Evolutionary conservation across 1,140 invertebrate genomes (phyloP).

Genomic region (Tetramorium parvispinum): DNA sequence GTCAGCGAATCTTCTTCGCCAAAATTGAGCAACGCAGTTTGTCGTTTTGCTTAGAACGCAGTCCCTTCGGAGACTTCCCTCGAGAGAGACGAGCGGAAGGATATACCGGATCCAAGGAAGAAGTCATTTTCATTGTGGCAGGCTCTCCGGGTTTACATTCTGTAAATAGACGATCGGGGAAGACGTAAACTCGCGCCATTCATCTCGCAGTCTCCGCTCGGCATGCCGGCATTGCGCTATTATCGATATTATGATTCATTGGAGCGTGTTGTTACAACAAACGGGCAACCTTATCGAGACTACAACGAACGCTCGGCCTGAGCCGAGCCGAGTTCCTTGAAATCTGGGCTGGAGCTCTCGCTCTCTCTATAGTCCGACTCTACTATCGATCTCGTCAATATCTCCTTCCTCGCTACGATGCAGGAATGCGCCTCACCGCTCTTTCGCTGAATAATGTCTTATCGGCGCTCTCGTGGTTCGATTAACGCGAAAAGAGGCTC

Average conservation of each 20-base stretch:
- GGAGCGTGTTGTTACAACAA: conserved; percentile 64
- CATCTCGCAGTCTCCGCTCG: conserved; percentile 9
- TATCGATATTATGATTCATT: conserved; percentile 71
- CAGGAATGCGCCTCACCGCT: not conserved
- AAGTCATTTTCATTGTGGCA: conserved; percentile 9
- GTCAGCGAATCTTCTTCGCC: not conserved
- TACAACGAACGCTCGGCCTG: conserved; percentile 39
- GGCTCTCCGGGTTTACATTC: conserved; percentile 1
- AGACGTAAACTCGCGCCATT: conserved; percentile 54
- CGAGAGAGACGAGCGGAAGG: not conserved
- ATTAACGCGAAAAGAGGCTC: not conserved
- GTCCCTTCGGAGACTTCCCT: not conserved
- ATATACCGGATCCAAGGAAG: not conserved
- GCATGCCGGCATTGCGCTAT: conserved; percentile 49
- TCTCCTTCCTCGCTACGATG: not conserved
- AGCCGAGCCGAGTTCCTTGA: conserved; percentile 40
- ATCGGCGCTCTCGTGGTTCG: not conserved
- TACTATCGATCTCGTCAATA: conserved; percentile 37
- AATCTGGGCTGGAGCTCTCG: conserved; percentile 9
- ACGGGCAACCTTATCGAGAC: conserved; percentile 49
- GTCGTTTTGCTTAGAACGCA: not conserved
- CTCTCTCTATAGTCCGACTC: not conserved
- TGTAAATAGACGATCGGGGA: conserved; percentile 9
- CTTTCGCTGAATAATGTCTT: conserved; percentile 18
- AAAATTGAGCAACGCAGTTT: not conserved